Evolutionary conservation across 2,888 invertebrate genomes (phyloP).

Genomic region (Lasius platythorax): DNA sequence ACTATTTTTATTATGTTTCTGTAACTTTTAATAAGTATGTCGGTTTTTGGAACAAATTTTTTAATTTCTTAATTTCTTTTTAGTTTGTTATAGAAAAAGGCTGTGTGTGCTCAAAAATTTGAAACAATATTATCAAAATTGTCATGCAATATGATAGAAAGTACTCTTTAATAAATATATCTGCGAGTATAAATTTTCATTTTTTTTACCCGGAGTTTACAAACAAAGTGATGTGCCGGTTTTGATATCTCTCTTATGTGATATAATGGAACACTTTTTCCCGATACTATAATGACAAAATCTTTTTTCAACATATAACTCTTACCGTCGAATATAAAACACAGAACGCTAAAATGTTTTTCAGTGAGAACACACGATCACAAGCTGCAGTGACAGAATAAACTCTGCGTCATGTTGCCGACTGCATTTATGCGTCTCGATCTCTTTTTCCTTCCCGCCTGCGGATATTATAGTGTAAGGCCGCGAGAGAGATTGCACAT

Average conservation of each 20-base stretch:
- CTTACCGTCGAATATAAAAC: not conserved
- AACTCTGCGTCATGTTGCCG: not conserved
- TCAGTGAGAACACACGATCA: not conserved
- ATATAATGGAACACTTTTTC: too few relatives aligned
- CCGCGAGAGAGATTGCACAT: not conserved
- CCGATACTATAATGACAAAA: too few relatives aligned
- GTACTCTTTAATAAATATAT: too few relatives aligned
- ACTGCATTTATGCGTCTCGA: not conserved
- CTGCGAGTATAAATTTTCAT: too few relatives aligned
- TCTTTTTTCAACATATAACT: not conserved
- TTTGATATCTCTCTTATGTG: too few relatives aligned
- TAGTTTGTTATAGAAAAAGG: not conserved
- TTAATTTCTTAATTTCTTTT: not conserved
- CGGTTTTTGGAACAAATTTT: not conserved
- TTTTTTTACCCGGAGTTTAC: too few relatives aligned
- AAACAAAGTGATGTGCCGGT: too few relatives aligned
- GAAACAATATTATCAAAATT: too few relatives aligned
- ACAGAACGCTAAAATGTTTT: not conserved
- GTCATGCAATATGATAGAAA: too few relatives aligned
- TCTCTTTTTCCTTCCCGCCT: not conserved
- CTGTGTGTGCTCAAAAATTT: too few relatives aligned
- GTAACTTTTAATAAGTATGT: not conserved
- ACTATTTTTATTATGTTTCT: not conserved
- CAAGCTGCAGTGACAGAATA: not conserved
- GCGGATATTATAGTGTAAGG: not conserved